Base-by-base conservation (phyloP, 2,888 invertebrate genomes). In the Cantharis rustica region DNA sequence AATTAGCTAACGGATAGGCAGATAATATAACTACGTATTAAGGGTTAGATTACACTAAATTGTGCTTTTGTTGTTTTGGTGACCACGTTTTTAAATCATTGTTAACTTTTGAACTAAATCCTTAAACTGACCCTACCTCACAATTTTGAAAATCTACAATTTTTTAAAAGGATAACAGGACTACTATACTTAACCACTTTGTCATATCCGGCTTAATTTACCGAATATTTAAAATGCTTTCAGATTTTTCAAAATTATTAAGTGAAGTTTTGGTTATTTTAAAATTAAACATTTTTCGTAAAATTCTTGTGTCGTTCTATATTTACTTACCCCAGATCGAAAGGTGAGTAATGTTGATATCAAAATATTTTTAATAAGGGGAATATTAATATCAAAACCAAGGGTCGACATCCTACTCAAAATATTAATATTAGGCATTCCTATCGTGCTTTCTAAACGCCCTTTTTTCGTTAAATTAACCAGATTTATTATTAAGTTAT, bases 341-440 rank as follows among this genome's bases (percentile, higher is more conserved):
- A 76, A 80, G 82, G 81, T 82, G 81, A 81, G 80, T 77, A 80
- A 81, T 82, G 79, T 78, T 81, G 80, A 80, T 80, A 82, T 81
- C 79, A 81, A 82, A 82, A 82, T 80, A 82, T 83, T 83, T 83
- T 83, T 83, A 82, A 83, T 83, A 83, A 83, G 80, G 81, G 80
- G 79, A 77, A 79, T 76, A 76, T 78, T 76, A 77, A 73, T 79
- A 80, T 77, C 73, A 75, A 76, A 78, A 75, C 76, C 76, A 76
- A 75, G 77, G 79, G 71, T 69, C 76, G 79, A 71, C 78, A 78
- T 80, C 75, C 74, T 80, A 80, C 77, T 79, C 80, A 66, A 73
- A 80, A 80, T 76, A 79, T 80, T 81, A 80, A 81, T 81, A 81
- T 80, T 74, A 64, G 72, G 78, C 47, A 80, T 81, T 81, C 80